These are phyloP conservation scores for Clarias magur DNA, from an alignment of 2,113 vertebrate genomes.

Conservation along the genomic window DNA sequence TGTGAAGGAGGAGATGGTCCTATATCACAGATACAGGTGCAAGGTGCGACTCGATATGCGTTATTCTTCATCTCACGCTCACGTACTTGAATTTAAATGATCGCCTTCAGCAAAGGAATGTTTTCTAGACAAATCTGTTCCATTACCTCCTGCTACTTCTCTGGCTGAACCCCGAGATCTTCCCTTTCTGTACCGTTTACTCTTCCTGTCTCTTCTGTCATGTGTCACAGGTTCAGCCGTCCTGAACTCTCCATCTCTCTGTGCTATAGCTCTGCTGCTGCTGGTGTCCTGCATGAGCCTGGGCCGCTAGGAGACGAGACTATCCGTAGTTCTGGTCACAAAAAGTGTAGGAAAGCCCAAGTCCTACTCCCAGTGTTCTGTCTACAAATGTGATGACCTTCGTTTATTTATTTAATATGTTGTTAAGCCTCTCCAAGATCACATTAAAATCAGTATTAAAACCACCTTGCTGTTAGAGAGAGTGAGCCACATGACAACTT, in stretches of 20 bases:
- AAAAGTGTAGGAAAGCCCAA: conserved; percentile 60
- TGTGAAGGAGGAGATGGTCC: conserved; percentile 96
- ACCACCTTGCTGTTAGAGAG: not conserved
- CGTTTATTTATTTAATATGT: not conserved
- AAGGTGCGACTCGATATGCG: conserved; percentile 59
- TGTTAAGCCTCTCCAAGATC: not conserved
- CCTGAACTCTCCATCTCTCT: conserved; percentile 60
- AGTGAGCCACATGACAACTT: not conserved
- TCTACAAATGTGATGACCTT: not conserved
- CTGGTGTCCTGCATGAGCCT: conserved; percentile 78
- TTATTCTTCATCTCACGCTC: not conserved
- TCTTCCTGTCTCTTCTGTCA: not conserved
- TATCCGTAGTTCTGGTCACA: conserved; percentile 61
- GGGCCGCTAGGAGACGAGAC: conserved; percentile 73
- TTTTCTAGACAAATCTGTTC: not conserved
- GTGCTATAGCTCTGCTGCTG: conserved; percentile 75
- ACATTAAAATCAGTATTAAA: not conserved
- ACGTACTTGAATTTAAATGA: not conserved
- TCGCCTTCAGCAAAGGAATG: not conserved
- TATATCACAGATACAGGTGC: conserved; percentile 86
- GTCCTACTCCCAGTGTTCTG: not conserved
- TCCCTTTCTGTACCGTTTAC: not conserved
- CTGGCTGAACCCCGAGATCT: not conserved
- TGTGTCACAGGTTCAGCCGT: conserved; percentile 70
- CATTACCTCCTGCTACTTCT: not conserved